These are phyloP conservation scores for Biston stratarius DNA, from an alignment of 2,888 invertebrate species.

Conservation along the genomic window DNA sequence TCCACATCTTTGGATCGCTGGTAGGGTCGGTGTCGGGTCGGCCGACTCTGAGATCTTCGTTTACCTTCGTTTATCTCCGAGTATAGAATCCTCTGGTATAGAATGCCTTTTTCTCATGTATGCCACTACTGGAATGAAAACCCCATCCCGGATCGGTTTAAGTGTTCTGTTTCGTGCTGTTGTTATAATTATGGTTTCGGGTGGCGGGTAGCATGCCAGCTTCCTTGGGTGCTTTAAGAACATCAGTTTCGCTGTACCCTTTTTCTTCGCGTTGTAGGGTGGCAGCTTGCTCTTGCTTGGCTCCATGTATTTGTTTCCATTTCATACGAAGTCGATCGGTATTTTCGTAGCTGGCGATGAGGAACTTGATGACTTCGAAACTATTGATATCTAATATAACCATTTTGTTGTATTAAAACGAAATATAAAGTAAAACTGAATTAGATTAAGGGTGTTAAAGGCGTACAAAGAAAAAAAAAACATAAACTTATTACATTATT, in stretches of 20 bases:
- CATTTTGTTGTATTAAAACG: constrained; percentile 47
- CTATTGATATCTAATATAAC: constrained; percentile 60
- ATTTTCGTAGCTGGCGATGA: constrained; percentile 63
- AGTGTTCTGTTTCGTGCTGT: constrained; percentile 50
- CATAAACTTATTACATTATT: too few species aligned
- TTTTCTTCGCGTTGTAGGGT: constrained; percentile 54
- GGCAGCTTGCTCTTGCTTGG: constrained; percentile 55
- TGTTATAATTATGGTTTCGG: constrained; percentile 51
- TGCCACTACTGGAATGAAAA: constrained; percentile 46
- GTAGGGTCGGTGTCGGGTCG: constrained; percentile 55
- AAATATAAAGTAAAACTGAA: not conserved
- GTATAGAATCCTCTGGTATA: constrained; percentile 55
- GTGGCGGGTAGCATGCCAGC: constrained; percentile 51
- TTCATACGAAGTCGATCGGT: constrained; percentile 59
- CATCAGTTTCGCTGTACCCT: constrained; percentile 54
- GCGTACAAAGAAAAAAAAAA: too few species aligned
- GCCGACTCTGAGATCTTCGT: constrained; percentile 57
- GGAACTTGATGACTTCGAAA: constrained; percentile 60
- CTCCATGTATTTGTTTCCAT: constrained; percentile 53
- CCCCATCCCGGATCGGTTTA: constrained; percentile 51
- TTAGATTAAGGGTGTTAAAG: not conserved
- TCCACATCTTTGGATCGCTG: constrained; percentile 60
- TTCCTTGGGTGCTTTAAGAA: constrained; percentile 40
- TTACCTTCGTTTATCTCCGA: constrained; percentile 61
- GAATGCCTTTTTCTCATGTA: constrained; percentile 57